Percentiles rank a stretch among this genome's conserved stretches.
phyloP scores from a whole-genome alignment of 2,797 vertebrate genomes.

The Spinus olivaceus region DNA sequence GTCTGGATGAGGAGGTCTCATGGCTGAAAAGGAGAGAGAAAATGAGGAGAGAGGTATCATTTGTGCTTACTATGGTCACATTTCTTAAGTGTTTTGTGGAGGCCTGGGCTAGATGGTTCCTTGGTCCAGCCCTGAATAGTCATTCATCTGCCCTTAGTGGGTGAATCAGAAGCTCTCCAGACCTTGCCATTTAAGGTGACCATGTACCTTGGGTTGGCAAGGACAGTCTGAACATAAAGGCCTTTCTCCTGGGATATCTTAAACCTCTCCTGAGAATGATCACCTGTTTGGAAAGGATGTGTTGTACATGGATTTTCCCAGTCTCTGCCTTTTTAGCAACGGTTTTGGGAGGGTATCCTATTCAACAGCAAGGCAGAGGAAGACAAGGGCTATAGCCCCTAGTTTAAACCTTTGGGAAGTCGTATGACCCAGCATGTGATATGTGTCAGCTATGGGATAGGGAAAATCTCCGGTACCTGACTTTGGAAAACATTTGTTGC shows the following conservation, averaged over 20 bases:
- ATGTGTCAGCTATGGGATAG: rapidly evolving
- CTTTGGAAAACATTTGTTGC: not conserved
- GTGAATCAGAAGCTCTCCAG: not conserved
- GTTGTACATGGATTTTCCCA: not conserved
- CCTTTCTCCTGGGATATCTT: not conserved
- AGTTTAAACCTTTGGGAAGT: not conserved
- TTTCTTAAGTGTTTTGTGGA: not conserved
- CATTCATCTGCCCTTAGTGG: not conserved
- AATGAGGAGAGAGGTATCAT: not conserved
- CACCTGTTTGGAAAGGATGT: not conserved
- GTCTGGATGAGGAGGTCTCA: not conserved
- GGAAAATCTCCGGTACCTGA: not conserved
- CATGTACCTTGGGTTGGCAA: not conserved
- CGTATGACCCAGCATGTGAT: too few relatives aligned
- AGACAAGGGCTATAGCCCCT: not conserved
- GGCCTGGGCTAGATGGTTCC: not conserved
- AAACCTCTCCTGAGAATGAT: not conserved
- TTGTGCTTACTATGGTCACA: not conserved
- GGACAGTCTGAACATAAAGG: not conserved
- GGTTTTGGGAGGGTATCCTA: not conserved
- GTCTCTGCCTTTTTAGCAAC: not conserved
- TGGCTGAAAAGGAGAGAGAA: not conserved
- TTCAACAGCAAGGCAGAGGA: not conserved
- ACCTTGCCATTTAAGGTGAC: not conserved
- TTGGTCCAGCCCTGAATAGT: not conserved